Percentiles rank a stretch among this genome's conserved stretches.
These are phyloP conservation scores for Drosophila pseudoobscura DNA, from an alignment of 1,140 invertebrate genomes.

Conservation along the genomic window DNA sequence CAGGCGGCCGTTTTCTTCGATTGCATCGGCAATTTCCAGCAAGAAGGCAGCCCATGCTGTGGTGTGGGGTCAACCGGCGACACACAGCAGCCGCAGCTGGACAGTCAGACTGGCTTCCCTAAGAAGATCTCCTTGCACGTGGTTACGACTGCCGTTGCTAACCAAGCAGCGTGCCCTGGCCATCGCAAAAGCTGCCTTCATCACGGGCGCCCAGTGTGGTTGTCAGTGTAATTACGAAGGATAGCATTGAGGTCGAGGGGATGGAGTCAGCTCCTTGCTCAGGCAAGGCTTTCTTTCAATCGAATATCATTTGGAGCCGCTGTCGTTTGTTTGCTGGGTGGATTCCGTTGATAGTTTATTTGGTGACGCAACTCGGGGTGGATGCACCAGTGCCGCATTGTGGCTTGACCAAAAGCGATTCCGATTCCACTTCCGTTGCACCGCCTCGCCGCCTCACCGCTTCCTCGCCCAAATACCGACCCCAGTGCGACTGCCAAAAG, in stretches of 20 bases:
- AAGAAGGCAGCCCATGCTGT: slow-evolving; percentile 90
- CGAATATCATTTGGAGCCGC: neutral
- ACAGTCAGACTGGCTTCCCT: slow-evolving; percentile 94
- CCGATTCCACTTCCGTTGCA: slow-evolving; percentile 17
- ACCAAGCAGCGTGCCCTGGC: slow-evolving; percentile 91
- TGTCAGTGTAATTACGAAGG: slow-evolving; percentile 73
- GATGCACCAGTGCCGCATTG: slow-evolving; percentile 40
- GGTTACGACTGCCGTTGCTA: slow-evolving; percentile 86
- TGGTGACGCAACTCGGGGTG: slow-evolving; percentile 38
- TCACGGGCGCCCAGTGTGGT: slow-evolving; percentile 96
- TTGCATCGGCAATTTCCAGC: slow-evolving; percentile 97
- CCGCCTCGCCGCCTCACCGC: slow-evolving; percentile 11
- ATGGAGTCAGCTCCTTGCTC: slow-evolving; percentile 83
- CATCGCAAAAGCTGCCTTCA: slow-evolving; percentile 97
- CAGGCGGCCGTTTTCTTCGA: slow-evolving; percentile 98
- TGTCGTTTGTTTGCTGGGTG: slow-evolving; percentile 4
- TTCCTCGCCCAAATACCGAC: slow-evolving; percentile 3
- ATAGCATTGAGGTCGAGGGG: slow-evolving; percentile 67
- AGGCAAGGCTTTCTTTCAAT: slow-evolving; percentile 83
- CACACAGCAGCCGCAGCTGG: slow-evolving; percentile 92
- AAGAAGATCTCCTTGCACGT: slow-evolving; percentile 90
- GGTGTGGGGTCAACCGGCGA: slow-evolving; percentile 92
- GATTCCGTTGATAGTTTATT: slow-evolving; percentile 42
- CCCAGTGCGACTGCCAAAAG: neutral
- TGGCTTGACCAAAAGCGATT: slow-evolving; percentile 47